phyloP scores from a whole-genome alignment of 1,140 invertebrate species.

The Gonatopus flavifemur region DNA sequence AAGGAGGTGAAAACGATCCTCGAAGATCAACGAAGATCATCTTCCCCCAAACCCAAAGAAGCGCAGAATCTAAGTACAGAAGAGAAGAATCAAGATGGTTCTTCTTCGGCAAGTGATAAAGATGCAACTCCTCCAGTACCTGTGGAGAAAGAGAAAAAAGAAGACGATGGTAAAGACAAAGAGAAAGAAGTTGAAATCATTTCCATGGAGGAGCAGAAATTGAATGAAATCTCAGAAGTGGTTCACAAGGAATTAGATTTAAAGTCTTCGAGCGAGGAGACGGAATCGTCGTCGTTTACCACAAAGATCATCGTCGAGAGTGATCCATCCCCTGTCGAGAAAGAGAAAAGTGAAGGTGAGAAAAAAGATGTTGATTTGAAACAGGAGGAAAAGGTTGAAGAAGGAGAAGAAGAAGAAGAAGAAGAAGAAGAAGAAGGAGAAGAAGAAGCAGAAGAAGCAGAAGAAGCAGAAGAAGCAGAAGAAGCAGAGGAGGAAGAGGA shows the following conservation, averaged over 20 bases:
- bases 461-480: background rate
- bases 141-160: too few species aligned
- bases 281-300: background rate
- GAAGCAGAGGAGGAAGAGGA: background rate
- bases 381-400: background rate
- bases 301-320: background rate
- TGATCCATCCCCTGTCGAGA: background rate
- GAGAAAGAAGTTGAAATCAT: too few species aligned
- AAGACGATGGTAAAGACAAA: too few species aligned
- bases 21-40: too few species aligned
- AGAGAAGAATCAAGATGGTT: too few species aligned
- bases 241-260: constrained; percentile 21
- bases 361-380: background rate
- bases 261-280: too few species aligned
- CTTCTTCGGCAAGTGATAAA: too few species aligned
- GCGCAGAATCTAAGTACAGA: too few species aligned
- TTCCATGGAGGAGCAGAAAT: background rate
- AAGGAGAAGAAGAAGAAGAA: background rate
- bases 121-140: too few species aligned
- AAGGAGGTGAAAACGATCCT: too few species aligned
- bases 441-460: background rate
- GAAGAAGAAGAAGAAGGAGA: background rate
- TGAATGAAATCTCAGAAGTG: constrained; percentile 21
- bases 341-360: background rate
- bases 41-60: too few species aligned